Base-by-base conservation (phyloP, 2,113 vertebrate species). In the Mungos mungo region DNA sequence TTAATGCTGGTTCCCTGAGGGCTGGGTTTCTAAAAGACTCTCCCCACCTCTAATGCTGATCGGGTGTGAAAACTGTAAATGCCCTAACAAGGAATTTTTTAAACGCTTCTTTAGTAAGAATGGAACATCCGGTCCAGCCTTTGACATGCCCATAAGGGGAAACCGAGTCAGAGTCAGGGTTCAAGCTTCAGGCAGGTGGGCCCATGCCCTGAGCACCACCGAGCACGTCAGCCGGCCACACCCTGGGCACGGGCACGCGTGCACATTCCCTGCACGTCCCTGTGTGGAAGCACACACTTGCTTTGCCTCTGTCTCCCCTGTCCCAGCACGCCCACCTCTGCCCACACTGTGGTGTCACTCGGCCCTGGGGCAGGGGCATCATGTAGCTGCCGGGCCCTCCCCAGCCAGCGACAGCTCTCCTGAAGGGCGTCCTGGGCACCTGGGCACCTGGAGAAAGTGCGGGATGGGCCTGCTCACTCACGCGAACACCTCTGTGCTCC, bases 241-340 rank as follows among this genome's bases (percentile, higher is more conserved):
- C 81, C 38, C 18, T 0, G 13, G 2, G 65, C 29, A 29, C 1
- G 3, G 52, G 19, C 25, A 2, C 0, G 41, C 5, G 50, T 33
- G 38, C 35, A 50, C 45, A 35, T 10, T 10, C 38, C 11, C 65
- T 63, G 60, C 2, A 0, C 63, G 41, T 33, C 79, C 57, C 47
- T 7, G 47, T 1, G 16, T 52, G 7, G 25, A 45, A 52, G 27
- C 38, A 7, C 3, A 21, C 45, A 31, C 38, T 27, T 33, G 71
- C 29, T 41, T 47, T 18, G 23, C n/a, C 4, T 19, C 65, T 69
- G 71, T 31, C 13, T 2, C n/a, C 19, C 4, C 3, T 60, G 14
- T 18, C 18, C 54, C 7, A 35, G 35, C 31, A 14, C 21, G 1
- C 27, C n/a, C 54, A 11, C 57, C 66, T 72, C 54, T 50, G 71